Conservation (phyloP, 2,113 vertebrate genomes). For the Rhinolophus sinicus region DNA sequence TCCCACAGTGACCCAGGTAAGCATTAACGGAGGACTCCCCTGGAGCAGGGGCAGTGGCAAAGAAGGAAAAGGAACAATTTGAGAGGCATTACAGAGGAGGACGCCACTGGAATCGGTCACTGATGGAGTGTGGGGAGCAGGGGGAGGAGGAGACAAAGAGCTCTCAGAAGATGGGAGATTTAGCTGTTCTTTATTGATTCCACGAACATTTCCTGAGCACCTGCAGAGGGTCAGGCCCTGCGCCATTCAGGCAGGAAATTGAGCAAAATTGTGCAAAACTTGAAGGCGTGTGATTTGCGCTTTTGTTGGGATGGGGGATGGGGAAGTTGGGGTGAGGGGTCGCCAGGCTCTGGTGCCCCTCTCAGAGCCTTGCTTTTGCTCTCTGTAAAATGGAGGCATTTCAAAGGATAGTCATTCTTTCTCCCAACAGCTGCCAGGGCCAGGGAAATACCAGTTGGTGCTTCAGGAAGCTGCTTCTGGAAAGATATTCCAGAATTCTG, state of each 20-base stretch:
- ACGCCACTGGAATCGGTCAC: background rate
- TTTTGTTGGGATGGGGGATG: conserved; percentile 29
- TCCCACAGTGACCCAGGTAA: background rate
- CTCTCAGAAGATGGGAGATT: conserved; percentile 71
- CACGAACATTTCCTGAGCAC: conserved; percentile 78
- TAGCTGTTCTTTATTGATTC: conserved; percentile 78
- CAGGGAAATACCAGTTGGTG: background rate
- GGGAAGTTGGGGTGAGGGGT: background rate
- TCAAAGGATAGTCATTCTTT: background rate
- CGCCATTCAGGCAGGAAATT: conserved; percentile 82
- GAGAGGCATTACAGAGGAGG: background rate
- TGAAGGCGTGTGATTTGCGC: conserved; percentile 58
- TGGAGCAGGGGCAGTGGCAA: background rate
- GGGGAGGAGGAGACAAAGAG: conserved; percentile 61
- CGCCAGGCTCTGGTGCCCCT: background rate
- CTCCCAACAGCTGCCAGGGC: background rate
- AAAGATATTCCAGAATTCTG: background rate
- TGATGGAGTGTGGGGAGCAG: background rate
- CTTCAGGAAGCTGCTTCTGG: background rate
- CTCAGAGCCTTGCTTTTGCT: conserved; percentile 53
- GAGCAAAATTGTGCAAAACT: conserved; percentile 75
- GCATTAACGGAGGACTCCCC: background rate
- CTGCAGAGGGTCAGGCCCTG: conserved; percentile 79
- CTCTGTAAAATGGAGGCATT: conserved; percentile 66
- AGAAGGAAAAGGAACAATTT: background rate